Base-by-base conservation (phyloP, 1,140 invertebrate species). In the Pogonus chalceus region DNA sequence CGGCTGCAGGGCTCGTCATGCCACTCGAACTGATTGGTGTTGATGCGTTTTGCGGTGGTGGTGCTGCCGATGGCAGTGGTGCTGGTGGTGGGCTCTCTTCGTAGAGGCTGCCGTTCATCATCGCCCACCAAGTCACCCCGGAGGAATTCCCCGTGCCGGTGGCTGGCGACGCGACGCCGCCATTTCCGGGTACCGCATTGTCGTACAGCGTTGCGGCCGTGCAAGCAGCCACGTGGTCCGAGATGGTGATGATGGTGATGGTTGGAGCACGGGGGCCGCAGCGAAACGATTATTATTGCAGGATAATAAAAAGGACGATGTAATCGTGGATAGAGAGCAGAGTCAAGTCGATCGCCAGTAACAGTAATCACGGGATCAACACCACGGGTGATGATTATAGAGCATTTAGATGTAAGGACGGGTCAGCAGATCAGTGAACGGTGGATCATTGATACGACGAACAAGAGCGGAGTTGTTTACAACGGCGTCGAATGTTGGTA, bases 81-180 rank as follows among this genome's bases (percentile, higher is more conserved):
- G 76, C 71, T 47, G 79, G 77, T 63, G 82, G 81, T 65, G 81
- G 82, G 71, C 79, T 80, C 72, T 87, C 83, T 70, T 85, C 84
- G 78, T 87, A 85, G 49, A 80, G 69, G 65, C 76, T 73, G 54
- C 81, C 83, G 81, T 87, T 87, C 85, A 87, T 87, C 84, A 87
- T 87, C 65, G 74, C 76, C 79, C 74, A 71, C 80, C 84, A 86
- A 74, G 79, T 80, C 76, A 84, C 80, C 79, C 83, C 83, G 82
- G 83, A 76, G 77, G 79, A 75, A 77, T 79, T 75, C 76, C 81
- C 82, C 79, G 82, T 79, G 80, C 80, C 82, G 79, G 82, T 80
- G 75, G 82, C 81, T 83, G 83, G 77, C 72, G 81, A 82, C 78
- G 80, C 81, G 75, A 80, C 79, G 73, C 79, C 78, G 71, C 37